A percentile compares a stretch with the other conserved stretches of the same genome.
Conservation (phyloP, 2,888 invertebrate genomes). For the Argyra leucocephala region DNA sequence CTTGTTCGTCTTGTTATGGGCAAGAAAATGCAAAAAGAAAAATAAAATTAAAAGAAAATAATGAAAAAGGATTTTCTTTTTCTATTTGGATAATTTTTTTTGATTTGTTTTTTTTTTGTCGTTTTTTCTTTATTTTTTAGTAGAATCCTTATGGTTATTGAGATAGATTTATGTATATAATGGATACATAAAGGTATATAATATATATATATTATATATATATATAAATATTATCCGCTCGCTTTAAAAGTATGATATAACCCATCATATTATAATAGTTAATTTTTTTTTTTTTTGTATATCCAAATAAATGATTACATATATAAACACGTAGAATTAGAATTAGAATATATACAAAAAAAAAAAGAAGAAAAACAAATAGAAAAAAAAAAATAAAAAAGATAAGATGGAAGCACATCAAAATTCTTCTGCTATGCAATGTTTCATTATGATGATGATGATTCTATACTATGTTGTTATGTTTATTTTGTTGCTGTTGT, state of each 20-base stretch:
- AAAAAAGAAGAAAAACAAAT: no score
- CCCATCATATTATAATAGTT: not conserved
- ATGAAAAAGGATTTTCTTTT: not conserved
- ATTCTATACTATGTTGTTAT: not conserved
- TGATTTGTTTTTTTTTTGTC: no score
- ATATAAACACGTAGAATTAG: no score
- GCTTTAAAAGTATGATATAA: not conserved
- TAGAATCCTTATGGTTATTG: not conserved
- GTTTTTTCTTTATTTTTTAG: no score
- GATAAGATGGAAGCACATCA: no score
- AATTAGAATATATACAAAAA: no score
- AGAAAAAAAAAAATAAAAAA: no score
- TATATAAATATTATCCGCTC: not conserved
- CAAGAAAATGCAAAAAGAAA: not conserved
- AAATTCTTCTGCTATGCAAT: not conserved
- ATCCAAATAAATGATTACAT: no score
- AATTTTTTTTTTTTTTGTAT: no score
- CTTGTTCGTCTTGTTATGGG: not conserved
- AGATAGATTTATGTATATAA: constrained; percentile 2
- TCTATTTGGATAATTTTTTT: no score
- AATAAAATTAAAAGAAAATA: not conserved
- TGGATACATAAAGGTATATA: constrained; percentile 1
- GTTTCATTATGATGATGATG: not conserved
- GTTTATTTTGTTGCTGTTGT: no score
- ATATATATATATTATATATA: not conserved